Evolutionary conservation across 2,113 vertebrate genomes (phyloP).

Genomic region (Scopus umbretta): DNA sequence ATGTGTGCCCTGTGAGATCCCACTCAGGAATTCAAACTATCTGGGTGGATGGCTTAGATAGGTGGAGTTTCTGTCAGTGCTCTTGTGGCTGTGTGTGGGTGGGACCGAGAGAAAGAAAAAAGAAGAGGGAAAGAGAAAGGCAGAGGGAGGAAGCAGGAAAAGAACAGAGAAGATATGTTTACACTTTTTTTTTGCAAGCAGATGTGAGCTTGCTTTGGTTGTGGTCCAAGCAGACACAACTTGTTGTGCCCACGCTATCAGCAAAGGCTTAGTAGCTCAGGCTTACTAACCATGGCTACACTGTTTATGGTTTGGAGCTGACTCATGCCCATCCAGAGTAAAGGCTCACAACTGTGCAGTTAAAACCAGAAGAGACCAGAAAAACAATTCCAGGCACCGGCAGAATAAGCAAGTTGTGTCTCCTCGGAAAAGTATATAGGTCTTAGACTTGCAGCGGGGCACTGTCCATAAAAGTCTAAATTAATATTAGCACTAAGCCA

Average conservation of each 20-base stretch:
- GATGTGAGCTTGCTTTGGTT: conserved; percentile 20
- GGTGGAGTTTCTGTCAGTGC: not conserved
- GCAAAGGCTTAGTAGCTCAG: not conserved
- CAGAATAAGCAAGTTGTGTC: not conserved
- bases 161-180: not conserved
- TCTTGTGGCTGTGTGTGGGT: not conserved
- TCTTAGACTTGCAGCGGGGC: not conserved
- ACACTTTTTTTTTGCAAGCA: not conserved
- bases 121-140: not conserved
- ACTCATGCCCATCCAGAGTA: conserved; percentile 4
- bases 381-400: not conserved
- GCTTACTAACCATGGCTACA: conserved; percentile 53
- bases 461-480: not conserved
- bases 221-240: conserved; percentile 21
- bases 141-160: not conserved
- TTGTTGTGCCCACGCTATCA: conserved; percentile 5
- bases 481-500: not conserved
- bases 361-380: not conserved
- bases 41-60: not conserved
- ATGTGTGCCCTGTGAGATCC: not conserved
- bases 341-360: not conserved
- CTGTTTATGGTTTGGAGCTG: conserved; percentile 37
- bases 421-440: not conserved
- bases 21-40: conserved; percentile 7
- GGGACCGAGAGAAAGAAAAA: not conserved